Evolutionary conservation across 2,113 vertebrate genomes (phyloP).

Genomic region (Sciurus niger): DNA sequence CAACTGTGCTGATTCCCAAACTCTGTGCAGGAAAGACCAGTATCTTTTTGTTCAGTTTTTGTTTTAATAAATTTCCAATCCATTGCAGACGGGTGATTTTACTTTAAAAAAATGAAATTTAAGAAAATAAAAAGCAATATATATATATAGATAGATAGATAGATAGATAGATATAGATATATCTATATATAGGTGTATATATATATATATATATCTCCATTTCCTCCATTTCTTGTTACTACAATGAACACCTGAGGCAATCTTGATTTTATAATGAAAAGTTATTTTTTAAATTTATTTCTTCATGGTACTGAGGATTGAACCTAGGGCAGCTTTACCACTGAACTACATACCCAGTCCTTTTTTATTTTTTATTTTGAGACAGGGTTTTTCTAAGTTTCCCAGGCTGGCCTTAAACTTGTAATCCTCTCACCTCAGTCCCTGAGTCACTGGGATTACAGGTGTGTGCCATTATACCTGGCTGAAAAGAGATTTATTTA

Average conservation of each 20-base stretch:
- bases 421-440: too few species aligned
- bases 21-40: not conserved
- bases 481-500: not conserved
- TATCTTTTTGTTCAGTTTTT: not conserved
- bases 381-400: too few species aligned
- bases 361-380: too few species aligned
- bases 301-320: too few species aligned
- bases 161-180: not conserved
- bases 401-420: too few species aligned
- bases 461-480: too few species aligned
- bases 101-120: conserved; percentile 47
- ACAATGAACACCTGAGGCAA: not conserved
- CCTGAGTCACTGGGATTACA: too few species aligned
- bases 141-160: too few species aligned
- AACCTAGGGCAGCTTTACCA: too few species aligned
- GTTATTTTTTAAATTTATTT: too few species aligned
- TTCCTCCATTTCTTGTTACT: not conserved
- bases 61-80: conserved; percentile 2
- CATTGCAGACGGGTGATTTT: not conserved
- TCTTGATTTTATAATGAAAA: not conserved
- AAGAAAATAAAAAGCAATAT: not conserved
- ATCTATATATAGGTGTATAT: too few species aligned
- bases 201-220: not conserved
- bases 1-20: not conserved
- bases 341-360: too few species aligned